Evolutionary conservation across 2,797 vertebrate genomes (phyloP), one percentile per base, ranked within the genome.

Genomic region (Enteromius afrohamiltoni): DNA sequence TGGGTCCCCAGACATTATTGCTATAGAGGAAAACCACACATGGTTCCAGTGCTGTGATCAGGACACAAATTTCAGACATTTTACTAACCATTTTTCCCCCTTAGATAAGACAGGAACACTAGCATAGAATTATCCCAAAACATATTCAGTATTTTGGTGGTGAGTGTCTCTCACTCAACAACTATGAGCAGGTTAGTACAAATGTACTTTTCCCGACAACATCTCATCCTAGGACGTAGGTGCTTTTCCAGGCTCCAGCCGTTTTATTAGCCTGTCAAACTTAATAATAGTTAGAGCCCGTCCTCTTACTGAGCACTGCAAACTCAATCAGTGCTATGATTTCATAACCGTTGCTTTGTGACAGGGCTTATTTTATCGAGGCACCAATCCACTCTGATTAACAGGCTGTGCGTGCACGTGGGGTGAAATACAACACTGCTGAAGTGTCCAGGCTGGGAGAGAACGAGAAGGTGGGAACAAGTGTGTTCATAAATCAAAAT

Each of bases 281-380:
- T 87, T 92, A 87, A 94, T 95, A 92, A 94, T 93, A 93, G 93
- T 95, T 95, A 93, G 91, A 92, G 92, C 87, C 91, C 5, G 77
- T 88, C 86, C 90, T 87, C 90, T 90, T 78, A 86, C 90, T 90
- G 91, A 82, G 88, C 84, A 89, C 92, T 79, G 82, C 89, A 94
- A 94, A 95, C 93, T 94, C 93, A 94, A 94, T 94, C 93, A 94
- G 92, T 87, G 14, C 90, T 96, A 95, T 96, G 96, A 96, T 96
- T 97, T 96, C 96, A 96, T 97, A 97, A 96, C 96, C 93, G 93
- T 91, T 75, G 93, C 94, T 94, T 82, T 87, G 86, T 96, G 95
- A 95, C 94, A 94, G 95, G 91, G 91, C 90, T 94, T 96, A 95
- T 96, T 97, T 97, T 96, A 97, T 95, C 87, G 89, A 79, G 87